Conservation (phyloP, 37 sponge, comb jelly and placozoan genomes). For the Diacarnus erythraeanus region DNA sequence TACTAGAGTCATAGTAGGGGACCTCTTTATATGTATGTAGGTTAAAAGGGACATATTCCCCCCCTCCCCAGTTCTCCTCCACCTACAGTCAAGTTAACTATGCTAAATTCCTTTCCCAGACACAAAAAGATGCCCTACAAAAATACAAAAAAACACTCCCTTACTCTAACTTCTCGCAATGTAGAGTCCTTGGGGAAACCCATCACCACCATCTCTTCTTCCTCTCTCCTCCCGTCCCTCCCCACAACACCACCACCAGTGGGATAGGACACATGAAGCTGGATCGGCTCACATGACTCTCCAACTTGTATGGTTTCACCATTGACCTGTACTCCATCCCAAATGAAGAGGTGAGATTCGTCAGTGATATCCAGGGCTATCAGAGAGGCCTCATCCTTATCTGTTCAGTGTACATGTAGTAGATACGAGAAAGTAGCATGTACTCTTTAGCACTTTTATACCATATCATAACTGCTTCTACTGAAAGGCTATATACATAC, state of each 20-base stretch:
- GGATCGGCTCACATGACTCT: conserved; percentile 57
- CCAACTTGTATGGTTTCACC: conserved; percentile 44
- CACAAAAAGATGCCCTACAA: too few species aligned
- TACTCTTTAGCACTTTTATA: too few species aligned
- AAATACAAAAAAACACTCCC: not conserved
- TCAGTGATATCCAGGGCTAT: conserved; percentile 20
- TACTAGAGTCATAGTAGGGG: too few species aligned
- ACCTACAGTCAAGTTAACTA: too few species aligned
- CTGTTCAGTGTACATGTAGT: too few species aligned
- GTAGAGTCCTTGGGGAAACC: conserved; percentile 56
- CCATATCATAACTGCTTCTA: too few species aligned
- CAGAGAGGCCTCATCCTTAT: conserved; percentile 3
- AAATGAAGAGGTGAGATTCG: conserved; percentile 61
- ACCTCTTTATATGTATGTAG: too few species aligned
- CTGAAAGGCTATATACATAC: too few species aligned
- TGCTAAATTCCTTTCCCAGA: too few species aligned
- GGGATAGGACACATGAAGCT: conserved; percentile 66
- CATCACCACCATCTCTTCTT: conserved; percentile 21
- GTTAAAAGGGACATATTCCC: too few species aligned
- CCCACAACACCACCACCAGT: not conserved
- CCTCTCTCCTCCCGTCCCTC: not conserved
- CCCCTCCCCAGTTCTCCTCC: too few species aligned
- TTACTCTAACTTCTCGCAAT: conserved; percentile 51
- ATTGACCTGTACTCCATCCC: conserved; percentile 57
- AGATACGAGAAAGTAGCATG: too few species aligned